phyloP scores from a whole-genome alignment of 2,797 vertebrate genomes.

The Acanthurus leucopareius region DNA sequence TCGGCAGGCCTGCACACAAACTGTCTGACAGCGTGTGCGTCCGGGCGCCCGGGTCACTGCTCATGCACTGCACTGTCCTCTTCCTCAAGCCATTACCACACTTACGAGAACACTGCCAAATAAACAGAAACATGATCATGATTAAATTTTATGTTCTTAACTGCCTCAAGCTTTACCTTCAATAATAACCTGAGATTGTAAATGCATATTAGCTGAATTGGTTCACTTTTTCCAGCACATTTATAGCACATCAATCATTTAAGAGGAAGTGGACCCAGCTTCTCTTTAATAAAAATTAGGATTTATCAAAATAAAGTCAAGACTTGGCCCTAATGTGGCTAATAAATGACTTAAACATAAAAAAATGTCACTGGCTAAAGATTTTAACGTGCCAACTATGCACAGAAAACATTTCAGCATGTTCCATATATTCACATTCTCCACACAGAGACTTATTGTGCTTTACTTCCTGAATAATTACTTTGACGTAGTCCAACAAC shows the following conservation, averaged over 20 bases:
- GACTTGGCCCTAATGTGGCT: slow-evolving; percentile 9
- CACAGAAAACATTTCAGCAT: slow-evolving; percentile 31
- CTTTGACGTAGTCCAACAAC: slow-evolving; percentile 34
- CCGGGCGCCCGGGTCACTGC: slow-evolving; percentile 69
- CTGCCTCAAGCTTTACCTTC: neutral
- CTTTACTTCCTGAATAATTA: slow-evolving; percentile 40
- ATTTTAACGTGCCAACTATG: slow-evolving; percentile 25
- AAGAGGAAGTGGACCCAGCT: neutral
- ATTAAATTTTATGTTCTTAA: neutral
- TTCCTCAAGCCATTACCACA: slow-evolving; percentile 91
- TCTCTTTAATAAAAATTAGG: neutral
- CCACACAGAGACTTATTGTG: slow-evolving; percentile 47
- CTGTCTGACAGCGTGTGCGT: slow-evolving; percentile 78
- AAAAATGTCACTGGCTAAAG: slow-evolving; percentile 13
- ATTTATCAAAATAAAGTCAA: slow-evolving; percentile 12
- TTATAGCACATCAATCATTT: neutral
- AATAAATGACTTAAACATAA: slow-evolving; percentile 1
- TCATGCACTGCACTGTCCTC: slow-evolving; percentile 86
- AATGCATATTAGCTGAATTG: neutral
- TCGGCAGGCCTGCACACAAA: slow-evolving; percentile 81
- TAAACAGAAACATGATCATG: slow-evolving; percentile 9
- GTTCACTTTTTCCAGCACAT: neutral
- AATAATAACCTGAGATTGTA: neutral
- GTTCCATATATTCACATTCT: slow-evolving; percentile 18
- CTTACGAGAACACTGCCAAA: slow-evolving; percentile 89